These are phyloP conservation scores for Chaenogobius annularis DNA, from an alignment of 2,113 vertebrate genomes.

Conservation along the genomic window DNA sequence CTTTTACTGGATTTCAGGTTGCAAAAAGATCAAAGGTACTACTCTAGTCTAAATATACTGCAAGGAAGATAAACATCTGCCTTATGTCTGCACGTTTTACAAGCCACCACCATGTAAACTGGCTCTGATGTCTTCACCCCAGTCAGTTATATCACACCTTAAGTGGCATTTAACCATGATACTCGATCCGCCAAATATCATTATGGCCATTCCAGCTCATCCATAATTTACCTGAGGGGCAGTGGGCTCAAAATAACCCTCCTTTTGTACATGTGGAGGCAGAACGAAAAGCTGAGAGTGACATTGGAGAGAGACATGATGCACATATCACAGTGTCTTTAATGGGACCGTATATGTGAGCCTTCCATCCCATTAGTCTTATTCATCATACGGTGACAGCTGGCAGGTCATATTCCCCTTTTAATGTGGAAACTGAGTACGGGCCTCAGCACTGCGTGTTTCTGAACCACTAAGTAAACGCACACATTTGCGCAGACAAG, in stretches of 20 bases:
- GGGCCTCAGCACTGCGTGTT: not conserved
- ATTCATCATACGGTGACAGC: slow-evolving; percentile 33
- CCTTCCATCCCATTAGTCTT: slow-evolving; percentile 25
- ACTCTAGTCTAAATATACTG: too few species aligned
- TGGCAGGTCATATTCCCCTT: slow-evolving; percentile 45
- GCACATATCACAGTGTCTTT: slow-evolving; percentile 5
- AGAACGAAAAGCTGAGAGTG: slow-evolving; percentile 2
- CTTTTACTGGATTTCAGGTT: too few species aligned
- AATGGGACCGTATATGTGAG: slow-evolving; percentile 15
- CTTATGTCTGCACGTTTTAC: slow-evolving; percentile 49
- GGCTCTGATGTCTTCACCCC: slow-evolving; percentile 23
- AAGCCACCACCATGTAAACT: slow-evolving; percentile 21
- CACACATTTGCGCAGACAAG: not conserved
- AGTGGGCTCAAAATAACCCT: slow-evolving; percentile 59
- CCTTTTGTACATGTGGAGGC: slow-evolving; percentile 31
- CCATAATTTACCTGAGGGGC: slow-evolving; percentile 71
- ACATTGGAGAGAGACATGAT: slow-evolving; percentile 25
- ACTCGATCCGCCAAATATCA: slow-evolving; percentile 72
- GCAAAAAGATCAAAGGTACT: not conserved
- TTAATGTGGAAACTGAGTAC: slow-evolving; percentile 34
- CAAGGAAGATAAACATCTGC: slow-evolving; percentile 13
- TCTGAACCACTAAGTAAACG: not conserved
- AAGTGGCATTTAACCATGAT: slow-evolving; percentile 70
- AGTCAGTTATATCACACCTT: slow-evolving; percentile 58
- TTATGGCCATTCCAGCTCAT: slow-evolving; percentile 69